Evolutionary conservation across 2,113 vertebrate genomes (phyloP), one percentile per base, ranked within the genome.

Genomic region (Bambusicola thoracicus): DNA sequence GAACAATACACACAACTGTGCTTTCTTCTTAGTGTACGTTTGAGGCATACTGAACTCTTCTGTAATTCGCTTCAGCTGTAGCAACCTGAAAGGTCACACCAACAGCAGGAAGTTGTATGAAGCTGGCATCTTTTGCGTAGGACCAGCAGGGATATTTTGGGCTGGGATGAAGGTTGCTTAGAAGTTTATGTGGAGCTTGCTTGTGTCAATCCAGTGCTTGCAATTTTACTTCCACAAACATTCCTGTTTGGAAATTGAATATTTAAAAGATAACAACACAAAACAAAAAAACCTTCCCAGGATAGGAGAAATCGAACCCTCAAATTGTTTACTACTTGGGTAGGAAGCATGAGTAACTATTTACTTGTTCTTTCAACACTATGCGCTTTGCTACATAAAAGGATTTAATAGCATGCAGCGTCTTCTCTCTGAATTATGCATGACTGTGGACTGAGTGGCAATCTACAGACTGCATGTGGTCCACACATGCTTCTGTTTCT

Each of bases 51-150:
- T 85, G 94, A 91, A 92, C 82, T 88, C 51, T 81, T 88, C 67
- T 77, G 80, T 96, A 91, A 89, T 80, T 95, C 84, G 3, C 40
- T 91, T 74, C 87, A 85, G 13, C 79, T 80, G 13, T 12, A 82
- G 59, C 55, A 49, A 80, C 95, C 80, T 89, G 89, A 91, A 94
- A 97, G 92, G 94, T 92, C 90, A 78, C 76, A 59, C 80, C 81
- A 85, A 41, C 92, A 95, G 95, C 89, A 93, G 87, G 88, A 73
- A 85, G 83, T 77, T 91, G 51, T 86, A 83, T 72, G 74, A 65
- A 95, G 86, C 55, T 88, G 95, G 76, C 75, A 92, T 58, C 4
- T 83, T 88, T 89, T 95, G 67, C 80, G 25, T 43, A 59, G 79
- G 66, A 95, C 70, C 87, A 95, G 92, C 63, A 83, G 90, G 95